Percentiles rank a stretch among this genome's conserved stretches.
Conservation (phyloP, 1,140 invertebrate species). For the Diprion similis region DNA sequence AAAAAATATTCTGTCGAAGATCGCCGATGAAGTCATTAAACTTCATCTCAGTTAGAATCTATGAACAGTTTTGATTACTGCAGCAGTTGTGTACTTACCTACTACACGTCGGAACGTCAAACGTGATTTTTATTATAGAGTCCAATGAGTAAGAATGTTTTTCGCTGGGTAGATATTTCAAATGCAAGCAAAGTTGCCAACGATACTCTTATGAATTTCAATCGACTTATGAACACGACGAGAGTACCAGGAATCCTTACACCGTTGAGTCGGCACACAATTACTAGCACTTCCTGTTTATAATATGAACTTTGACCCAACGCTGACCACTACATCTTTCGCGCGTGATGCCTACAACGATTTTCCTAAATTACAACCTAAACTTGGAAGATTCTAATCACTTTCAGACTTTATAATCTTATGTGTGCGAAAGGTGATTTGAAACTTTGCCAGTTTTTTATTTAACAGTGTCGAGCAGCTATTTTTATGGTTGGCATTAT, state of each 20-base stretch:
- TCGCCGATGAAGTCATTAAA: no score
- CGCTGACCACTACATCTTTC: background rate
- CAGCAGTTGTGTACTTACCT: no score
- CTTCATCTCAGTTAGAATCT: no score
- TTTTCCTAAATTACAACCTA: background rate
- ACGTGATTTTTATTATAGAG: no score
- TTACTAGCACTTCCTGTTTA: background rate
- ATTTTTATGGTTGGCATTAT: constrained; percentile 38
- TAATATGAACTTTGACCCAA: background rate
- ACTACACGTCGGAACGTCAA: no score
- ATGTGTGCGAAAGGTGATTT: background rate
- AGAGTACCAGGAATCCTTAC: background rate
- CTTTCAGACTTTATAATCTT: background rate
- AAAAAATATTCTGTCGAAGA: no score
- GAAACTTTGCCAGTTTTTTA: background rate
- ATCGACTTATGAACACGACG: background rate
- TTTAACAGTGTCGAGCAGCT: constrained; percentile 27
- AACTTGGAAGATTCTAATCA: background rate
- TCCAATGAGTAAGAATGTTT: no score
- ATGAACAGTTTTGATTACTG: no score
- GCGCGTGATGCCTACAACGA: background rate
- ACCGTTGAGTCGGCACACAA: background rate
- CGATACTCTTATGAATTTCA: background rate
- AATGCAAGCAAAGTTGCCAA: background rate
- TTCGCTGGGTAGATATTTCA: background rate